These are phyloP conservation scores for Myotis davidii DNA, from an alignment of 2,113 vertebrate species.

Conservation along the genomic window DNA sequence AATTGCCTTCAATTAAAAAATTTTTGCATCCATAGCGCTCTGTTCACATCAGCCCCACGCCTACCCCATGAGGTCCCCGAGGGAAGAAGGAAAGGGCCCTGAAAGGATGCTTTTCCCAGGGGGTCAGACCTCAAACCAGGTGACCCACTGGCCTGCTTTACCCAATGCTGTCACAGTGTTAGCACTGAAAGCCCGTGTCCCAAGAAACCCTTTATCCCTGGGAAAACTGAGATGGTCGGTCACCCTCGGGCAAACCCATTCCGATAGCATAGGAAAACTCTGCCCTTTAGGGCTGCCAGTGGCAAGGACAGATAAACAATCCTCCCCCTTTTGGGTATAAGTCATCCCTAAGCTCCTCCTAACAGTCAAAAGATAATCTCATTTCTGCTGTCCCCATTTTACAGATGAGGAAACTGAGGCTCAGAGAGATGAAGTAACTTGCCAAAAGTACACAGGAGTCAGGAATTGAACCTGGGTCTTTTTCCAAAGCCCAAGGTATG, in stretches of 20 bases:
- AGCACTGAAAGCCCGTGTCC: not conserved
- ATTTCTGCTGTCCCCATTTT: not conserved
- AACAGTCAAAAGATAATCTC: not conserved
- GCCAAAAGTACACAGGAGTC: not conserved
- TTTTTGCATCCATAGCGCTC: not conserved
- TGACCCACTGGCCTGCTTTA: not conserved
- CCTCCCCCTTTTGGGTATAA: not conserved
- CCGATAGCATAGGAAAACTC: not conserved
- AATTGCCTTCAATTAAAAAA: constrained; percentile 4
- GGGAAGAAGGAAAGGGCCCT: not conserved
- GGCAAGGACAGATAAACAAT: not conserved
- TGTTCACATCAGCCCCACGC: not conserved
- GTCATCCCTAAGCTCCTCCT: constrained; percentile 34
- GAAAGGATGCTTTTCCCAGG: not conserved
- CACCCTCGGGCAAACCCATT: not conserved
- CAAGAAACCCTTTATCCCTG: not conserved
- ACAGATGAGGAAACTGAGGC: constrained; percentile 16
- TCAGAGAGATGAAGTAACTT: not conserved
- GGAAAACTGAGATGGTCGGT: not conserved
- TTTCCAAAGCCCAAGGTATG: not conserved
- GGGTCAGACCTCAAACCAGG: not conserved
- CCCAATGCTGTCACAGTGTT: not conserved
- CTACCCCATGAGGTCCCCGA: too few species aligned
- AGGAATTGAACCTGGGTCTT: not conserved
- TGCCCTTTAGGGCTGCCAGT: not conserved